phyloP scores from a whole-genome alignment of 2,888 invertebrate species.

The Therioaphis trifolii region DNA sequence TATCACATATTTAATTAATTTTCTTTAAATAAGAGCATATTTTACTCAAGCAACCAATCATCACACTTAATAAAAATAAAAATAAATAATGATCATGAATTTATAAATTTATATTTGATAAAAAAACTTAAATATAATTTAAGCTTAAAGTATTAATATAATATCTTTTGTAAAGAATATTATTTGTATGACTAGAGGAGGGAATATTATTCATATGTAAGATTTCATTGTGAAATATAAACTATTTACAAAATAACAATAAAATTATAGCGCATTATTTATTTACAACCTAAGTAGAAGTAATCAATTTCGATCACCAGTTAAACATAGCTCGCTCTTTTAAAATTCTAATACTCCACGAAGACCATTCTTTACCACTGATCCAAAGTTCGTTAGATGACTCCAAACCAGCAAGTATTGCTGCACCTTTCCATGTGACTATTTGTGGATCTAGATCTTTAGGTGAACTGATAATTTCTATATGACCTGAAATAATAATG shows the following conservation, averaged over 20 bases:
- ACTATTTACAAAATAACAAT: no score
- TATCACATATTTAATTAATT: no score
- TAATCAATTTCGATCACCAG: constrained; percentile 73
- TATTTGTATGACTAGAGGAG: constrained; percentile 10
- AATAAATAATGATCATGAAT: no score
- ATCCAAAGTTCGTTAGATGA: constrained; percentile 95
- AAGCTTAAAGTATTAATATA: background rate
- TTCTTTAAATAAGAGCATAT: no score
- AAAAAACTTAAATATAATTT: background rate
- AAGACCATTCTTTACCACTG: constrained; percentile 84
- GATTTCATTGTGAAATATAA: no score
- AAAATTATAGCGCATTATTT: no score
- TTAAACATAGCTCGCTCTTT: constrained; percentile 93
- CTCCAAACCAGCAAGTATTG: constrained; percentile 91
- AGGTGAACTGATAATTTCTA: constrained; percentile 89
- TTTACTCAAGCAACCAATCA: no score
- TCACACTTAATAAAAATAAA: no score
- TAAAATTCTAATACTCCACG: constrained; percentile 84
- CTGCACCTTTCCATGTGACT: constrained; percentile 94
- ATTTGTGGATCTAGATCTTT: constrained; percentile 93
- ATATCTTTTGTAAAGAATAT: background rate
- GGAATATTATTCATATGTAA: no score
- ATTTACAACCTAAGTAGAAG: background rate
- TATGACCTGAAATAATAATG: constrained; percentile 73
- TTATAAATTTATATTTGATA: no score